Base-by-base conservation (phyloP, 92 coral and sea anemone genomes). In the Metridium senile region DNA sequence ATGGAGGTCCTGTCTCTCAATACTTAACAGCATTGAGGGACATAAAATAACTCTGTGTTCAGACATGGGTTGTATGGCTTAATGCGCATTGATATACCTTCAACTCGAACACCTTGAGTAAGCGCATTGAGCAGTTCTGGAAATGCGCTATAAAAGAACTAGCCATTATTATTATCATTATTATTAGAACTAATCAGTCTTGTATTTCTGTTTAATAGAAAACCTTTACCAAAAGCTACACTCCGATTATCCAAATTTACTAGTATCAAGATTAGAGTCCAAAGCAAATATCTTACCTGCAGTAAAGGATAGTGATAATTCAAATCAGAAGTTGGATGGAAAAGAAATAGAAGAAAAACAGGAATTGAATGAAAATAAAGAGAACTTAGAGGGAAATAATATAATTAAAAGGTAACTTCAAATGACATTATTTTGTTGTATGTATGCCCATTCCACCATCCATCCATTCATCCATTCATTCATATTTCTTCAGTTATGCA, bases 261-360 rank as follows among this genome's bases (percentile, higher is more conserved):
- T 84, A 51, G 86, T 87, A 35, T 66, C 97, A 18, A 66, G 68
- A 54, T 66, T 91, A 27, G 72, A 76, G 9, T 70, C 68, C 54
- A 39, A 76, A 25, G 77, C 71, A 22, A 74, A 43, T 29, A 33
- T 72, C 26, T 26, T 71, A 52, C 62, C 1, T 26, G 35, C 35
- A 28, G 29, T 43, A 56, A 17, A 32, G 20, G 58, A 58, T 28
- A 59, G 17, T 13, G 26, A 22, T 23, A 21, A 47, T 20, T 66
- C 18, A 32, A 17, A 31, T 26, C 21, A 33, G 8, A 26, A 45
- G 18, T n/a, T 39, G 56, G 26, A 47, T 69, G 33, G 31, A 13
- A 28, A 62, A 39, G 17, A 16, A 43, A 20, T 3, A 32, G 34
- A 61, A 16, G 26, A 62, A 29, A 75, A 29, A 46, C 10, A 25